Evolutionary conservation across 2,797 vertebrate species (phyloP), one percentile per base, ranked within the genome.

Genomic region (Australoheros facetus): DNA sequence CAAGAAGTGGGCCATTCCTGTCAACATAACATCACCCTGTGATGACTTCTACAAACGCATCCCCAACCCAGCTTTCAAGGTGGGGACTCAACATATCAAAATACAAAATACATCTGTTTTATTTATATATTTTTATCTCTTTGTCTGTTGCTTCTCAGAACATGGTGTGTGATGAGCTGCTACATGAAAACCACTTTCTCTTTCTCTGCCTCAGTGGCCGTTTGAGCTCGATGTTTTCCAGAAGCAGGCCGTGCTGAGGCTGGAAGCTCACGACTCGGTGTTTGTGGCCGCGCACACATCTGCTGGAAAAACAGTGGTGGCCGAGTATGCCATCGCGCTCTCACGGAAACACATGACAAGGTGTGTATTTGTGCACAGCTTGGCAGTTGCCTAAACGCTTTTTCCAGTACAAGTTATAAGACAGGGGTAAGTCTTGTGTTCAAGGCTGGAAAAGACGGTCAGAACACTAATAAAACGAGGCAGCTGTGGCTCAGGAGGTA

Each of bases 291-390:
- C 97, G 0, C 97, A 98, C 92, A 98, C 97, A 0, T 98, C 97
- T 0, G 97, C 97, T 0, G 97, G 97, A 45, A 98, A 98, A 93
- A 98, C 97, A 0, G 97, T 97, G 80, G 97, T 98, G 86, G 97
- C 97, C 0, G 97, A 98, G 51, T 98, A 98, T 0, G 97, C 97
- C 85, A 97, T 98, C 30, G 97, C 97, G 0, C 94, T 98, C 71
- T 97, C 97, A 0, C 97, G 97, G 93, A 97, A 97, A 79, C 97
- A 98, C 95, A 98, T 98, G 97, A 98, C 97, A 0, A 96, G 97
- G 97, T 98, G 87, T 55, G 89, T 81, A 54, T 82, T 72, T 56
- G 53, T 16, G 62, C 8, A 48, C 19, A 42, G 60, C 10, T 45
- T 13, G 56, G 32, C 32, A 21, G 39, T 0, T 3, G 56, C 48